Base-by-base conservation (phyloP, 2,113 vertebrate genomes). In the Sciurus niger region DNA sequence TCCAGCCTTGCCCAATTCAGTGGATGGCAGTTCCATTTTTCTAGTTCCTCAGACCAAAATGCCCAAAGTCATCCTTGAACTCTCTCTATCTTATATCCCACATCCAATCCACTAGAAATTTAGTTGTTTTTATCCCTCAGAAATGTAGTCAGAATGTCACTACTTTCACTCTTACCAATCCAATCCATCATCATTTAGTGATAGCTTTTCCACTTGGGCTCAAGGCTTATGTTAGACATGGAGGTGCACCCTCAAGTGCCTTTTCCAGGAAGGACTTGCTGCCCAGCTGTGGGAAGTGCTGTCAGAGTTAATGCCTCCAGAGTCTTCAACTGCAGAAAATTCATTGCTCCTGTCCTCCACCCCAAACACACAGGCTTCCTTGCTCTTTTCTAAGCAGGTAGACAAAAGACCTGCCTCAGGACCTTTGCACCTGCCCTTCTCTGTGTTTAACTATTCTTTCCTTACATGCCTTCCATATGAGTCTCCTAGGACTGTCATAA, bases 261-360 rank as follows among this genome's bases (percentile, higher is more conserved):
- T 78, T 22, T 73, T 91, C 85, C 73, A 63, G 48, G 60, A 92
- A 89, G 30, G 30, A 86, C 24, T 70, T 72, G 40, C n/a, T 43
- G 24, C 51, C 63, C 58, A 46, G 22, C 34, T 93, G 6, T 51
- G 32, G 37, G 43, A 94, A 89, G 17, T 76, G 14, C 14, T 18
- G 2, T 88, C 58, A 96, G 82, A 96, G 24, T 86, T 74, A 87
- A 93, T 34, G 51, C 17, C 40, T 93, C 65, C n/a, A 14, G 53
- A 53, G 63, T 94, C 72, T 92, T 92, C 53, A 86, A 43, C 74
- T 95, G 46, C 80, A 72, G 74, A 60, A 84, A 95, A 51, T 25
- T 14, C 51, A 28, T 76, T 25, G n/a, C 2, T 83, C 9, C 58
- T 12, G 80, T 34, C n/a, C 4, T 74, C 46, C 2, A 60, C 4